Evolutionary conservation across 2,797 vertebrate genomes (phyloP), one percentile per base, ranked within the genome.

Genomic region (Muraenolepis orangiensis): DNA sequence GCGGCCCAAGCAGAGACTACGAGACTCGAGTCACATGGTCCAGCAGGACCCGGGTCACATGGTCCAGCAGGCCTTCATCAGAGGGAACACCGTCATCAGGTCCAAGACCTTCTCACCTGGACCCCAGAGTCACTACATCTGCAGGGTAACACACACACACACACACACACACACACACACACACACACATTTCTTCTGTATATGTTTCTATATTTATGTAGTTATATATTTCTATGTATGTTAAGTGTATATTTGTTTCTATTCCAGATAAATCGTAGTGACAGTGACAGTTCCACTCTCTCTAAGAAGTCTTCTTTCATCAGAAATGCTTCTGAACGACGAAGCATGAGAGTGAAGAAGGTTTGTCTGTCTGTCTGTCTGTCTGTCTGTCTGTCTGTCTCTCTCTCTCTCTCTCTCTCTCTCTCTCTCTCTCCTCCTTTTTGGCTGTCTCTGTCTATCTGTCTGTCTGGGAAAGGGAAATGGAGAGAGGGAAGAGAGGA

Each of bases 41-140:
- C 1, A 23, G 51, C 6, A 7, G 51, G n/a, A n/a, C n/a, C n/a
- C n/a, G 20, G 51, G 51, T 23, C 51, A 66, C 64, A 30, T 66
- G 64, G 82, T 94, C 51, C 93, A 93, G 6, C 69, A 40, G 68
- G 18, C 95, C 0, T 98, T 99, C 87, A 92, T 98, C 76, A 93
- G 96, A 84, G 96, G 96, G 0, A 96, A 94, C 92, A 96, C 96
- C 71, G 98, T 99, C 86, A 98, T 98, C 89, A 96, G 97, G 80
- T 99, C 97, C 26, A 98, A 99, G 90, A 99, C 98, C 1, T 99
- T 99, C 89, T 98, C 97, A 14, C 97, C 98, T 0, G 97, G 98
- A 79, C 97, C 97, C 6, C 98, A 99, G 87, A 98, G 96, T 93
- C 96, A 98, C 80, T 98, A 99, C 20, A 95, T 98, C 86, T 99